Base-by-base conservation (phyloP, 2,113 vertebrate species). In the Brachypodius melanocephalos region DNA sequence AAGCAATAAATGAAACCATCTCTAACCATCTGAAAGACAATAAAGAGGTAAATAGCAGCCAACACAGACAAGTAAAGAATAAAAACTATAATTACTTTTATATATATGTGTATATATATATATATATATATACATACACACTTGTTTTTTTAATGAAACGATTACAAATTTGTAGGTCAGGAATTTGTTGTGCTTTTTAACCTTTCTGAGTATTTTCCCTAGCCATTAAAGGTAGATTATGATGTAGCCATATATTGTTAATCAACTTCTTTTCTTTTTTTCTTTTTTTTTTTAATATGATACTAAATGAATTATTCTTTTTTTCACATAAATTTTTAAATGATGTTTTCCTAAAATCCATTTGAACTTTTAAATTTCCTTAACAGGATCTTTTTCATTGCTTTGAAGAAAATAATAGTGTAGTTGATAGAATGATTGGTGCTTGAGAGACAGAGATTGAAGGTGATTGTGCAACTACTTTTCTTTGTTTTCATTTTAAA, bases 401-500 rank as follows among this genome's bases (percentile, higher is more conserved):
- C 57, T 81, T 87, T 72, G 34, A 81, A 67, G 31, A 59, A 94
- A 91, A 55, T 59, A 81, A 54, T 81, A 67, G 9, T 31, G 13
- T 51, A 49, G 20, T 40, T 92, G 48, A 81, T 91, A 78, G 14
- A 91, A 87, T 71, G 55, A 81, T 87, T 87, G 59, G 14, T 87
- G 13, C 28, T 91, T 87, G 73, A 87, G 58, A 92, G 77, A 71
- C 61, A 84, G 65, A 95, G 88, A 85, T 76, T 61, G 69, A 87
- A 69, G 82, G 28, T 3, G 9, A 75, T 65, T 72, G 52, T 36
- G 25, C 49, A 91, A 85, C 78, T 46, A 68, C 45, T 89, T 94
- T 91, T 87, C 81, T 91, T 92, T 91, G n/a, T 85, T 93, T 93
- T 85, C 62, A 91, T 93, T 95, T 96, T 93, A 89, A 93, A 49